phyloP scores from a whole-genome alignment of 2,888 invertebrate species.

The Fragum fragum region DNA sequence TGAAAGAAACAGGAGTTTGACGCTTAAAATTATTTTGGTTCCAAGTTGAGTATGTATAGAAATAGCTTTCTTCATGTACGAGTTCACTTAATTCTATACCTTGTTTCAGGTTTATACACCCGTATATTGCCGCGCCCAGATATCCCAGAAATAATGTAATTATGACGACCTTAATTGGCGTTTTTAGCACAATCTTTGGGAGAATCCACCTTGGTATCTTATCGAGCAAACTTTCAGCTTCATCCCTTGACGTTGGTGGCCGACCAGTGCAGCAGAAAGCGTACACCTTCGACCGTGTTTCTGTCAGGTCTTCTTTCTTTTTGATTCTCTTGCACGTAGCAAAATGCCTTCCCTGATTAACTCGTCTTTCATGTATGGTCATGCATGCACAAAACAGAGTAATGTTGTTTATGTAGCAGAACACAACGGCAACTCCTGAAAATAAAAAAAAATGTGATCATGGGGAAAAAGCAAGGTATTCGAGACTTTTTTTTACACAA shows the following conservation, averaged over 20 bases:
- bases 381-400: slow-evolving; percentile 69
- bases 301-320: slow-evolving; percentile 21
- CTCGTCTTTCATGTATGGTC: slow-evolving; percentile 56
- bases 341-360: slow-evolving; percentile 86
- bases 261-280: slow-evolving; percentile 44
- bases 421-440: slow-evolving; percentile 57
- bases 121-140: slow-evolving; percentile 58
- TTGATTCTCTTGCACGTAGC: slow-evolving; percentile 29
- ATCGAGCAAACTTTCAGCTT: slow-evolving; percentile 69
- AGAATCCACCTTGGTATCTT: slow-evolving; percentile 66
- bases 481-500: too few relatives aligned
- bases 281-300: slow-evolving; percentile 15
- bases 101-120: slow-evolving; percentile 53
- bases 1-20: slow-evolving; percentile 42
- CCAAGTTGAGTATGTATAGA: slow-evolving; percentile 44
- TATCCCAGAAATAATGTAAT: slow-evolving; percentile 69
- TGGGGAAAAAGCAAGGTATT: background rate
- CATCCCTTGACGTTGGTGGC: slow-evolving; percentile 38
- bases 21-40: slow-evolving; percentile 36
- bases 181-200: slow-evolving; percentile 64
- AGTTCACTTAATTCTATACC: slow-evolving; percentile 51
- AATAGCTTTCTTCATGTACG: slow-evolving; percentile 58
- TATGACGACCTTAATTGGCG: slow-evolving; percentile 64
- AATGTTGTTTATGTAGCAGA: slow-evolving; percentile 69
- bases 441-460: background rate